Conservation (phyloP, 2,113 vertebrate species). For the Bucco capensis region DNA sequence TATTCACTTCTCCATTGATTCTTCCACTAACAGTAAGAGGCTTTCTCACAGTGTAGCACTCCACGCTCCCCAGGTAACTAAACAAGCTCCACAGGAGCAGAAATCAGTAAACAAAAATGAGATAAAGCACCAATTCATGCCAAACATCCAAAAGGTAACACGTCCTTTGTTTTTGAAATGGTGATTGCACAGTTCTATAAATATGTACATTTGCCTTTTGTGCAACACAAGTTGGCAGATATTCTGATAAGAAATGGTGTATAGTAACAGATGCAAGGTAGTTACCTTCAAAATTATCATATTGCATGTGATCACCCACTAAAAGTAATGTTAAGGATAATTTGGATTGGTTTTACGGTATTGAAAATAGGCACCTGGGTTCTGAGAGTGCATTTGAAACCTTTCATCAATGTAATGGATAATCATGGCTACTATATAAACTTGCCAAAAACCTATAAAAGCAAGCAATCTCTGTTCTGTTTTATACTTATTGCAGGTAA, state of each 20-base stretch:
- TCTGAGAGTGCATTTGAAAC: neutral
- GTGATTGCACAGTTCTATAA: neutral
- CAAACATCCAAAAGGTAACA: neutral
- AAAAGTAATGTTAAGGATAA: neutral
- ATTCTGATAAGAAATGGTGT: neutral
- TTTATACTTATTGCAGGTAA: neutral
- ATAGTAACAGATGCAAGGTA: neutral
- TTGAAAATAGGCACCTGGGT: neutral
- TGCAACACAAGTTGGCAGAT: neutral
- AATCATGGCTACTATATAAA: neutral
- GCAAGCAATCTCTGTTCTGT: neutral
- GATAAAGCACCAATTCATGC: neutral
- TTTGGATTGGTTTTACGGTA: neutral
- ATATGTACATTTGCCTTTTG: neutral
- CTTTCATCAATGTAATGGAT: neutral
- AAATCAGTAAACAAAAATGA: neutral
- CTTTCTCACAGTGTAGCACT: fast-evolving
- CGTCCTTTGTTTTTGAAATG: neutral
- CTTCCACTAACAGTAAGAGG: neutral
- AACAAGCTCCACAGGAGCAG: neutral
- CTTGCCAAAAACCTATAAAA: neutral
- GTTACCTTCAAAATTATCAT: neutral
- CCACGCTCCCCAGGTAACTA: neutral
- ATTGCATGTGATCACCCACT: neutral
- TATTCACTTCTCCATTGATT: neutral